These are phyloP conservation scores for Amiota minor DNA, from an alignment of 2,888 invertebrate species.

Conservation along the genomic window DNA sequence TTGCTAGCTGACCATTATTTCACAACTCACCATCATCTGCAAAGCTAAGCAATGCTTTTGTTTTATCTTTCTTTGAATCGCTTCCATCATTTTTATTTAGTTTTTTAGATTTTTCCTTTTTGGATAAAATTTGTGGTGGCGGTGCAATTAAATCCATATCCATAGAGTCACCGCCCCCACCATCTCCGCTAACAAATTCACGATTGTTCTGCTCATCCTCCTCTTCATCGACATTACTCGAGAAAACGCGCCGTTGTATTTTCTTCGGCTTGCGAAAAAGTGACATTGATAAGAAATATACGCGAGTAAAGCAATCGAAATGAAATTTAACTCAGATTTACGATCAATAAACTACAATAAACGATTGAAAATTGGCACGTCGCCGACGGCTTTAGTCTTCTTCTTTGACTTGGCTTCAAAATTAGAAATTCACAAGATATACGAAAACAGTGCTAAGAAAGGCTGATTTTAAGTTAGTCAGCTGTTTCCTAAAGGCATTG, in stretches of 20 bases:
- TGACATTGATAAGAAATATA: conserved; percentile 77
- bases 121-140: conserved; percentile 51
- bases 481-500: too few species aligned
- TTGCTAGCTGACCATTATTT: neutral
- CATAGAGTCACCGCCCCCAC: conserved; percentile 10
- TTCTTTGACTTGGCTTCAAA: too few species aligned
- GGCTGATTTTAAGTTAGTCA: too few species aligned
- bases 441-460: too few species aligned
- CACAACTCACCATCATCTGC: conserved; percentile 79
- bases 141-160: conserved; percentile 43
- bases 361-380: too few species aligned
- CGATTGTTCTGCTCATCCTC: conserved; percentile 71
- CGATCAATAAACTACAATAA: too few species aligned
- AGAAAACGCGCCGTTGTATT: conserved; percentile 84
- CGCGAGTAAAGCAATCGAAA: too few species aligned
- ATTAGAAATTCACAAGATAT: too few species aligned
- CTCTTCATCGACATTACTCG: conserved; percentile 81
- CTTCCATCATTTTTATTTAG: conserved; percentile 68
- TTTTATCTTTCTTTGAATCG: conserved; percentile 54
- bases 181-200: conserved; percentile 45
- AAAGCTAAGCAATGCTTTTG: conserved; percentile 83
- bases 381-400: too few species aligned
- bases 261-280: conserved; percentile 91
- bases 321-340: too few species aligned
- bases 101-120: conserved; percentile 52